Evolutionary conservation across 2,888 invertebrate genomes (phyloP).

Genomic region (Himalopsyche anomala): DNA sequence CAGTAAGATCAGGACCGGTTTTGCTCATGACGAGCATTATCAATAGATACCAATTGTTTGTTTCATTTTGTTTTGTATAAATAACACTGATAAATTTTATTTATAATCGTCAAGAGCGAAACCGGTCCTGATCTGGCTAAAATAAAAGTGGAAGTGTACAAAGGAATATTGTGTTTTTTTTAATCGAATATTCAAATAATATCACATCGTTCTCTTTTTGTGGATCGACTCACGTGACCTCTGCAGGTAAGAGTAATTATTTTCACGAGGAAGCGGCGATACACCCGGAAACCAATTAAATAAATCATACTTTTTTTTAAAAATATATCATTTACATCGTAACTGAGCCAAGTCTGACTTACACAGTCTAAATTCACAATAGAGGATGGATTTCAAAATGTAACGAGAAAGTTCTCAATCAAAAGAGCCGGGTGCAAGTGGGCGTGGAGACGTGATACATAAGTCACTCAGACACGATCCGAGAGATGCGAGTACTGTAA

Average conservation of each 20-base stretch:
- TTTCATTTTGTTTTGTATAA: no score
- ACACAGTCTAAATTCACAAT: neutral
- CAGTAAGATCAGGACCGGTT: no score
- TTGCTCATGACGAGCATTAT: no score
- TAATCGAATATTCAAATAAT: neutral
- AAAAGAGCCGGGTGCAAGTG: slow-evolving; percentile 13
- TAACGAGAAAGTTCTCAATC: slow-evolving; percentile 20
- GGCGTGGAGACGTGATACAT: slow-evolving; percentile 11
- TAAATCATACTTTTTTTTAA: neutral
- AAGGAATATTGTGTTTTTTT: no score
- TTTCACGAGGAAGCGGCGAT: slow-evolving; percentile 22
- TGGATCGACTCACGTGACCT: neutral
- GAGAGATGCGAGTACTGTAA: neutral
- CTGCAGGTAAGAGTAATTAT: neutral
- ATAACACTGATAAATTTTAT: no score
- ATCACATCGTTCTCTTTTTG: neutral
- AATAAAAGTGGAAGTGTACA: no score
- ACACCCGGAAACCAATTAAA: slow-evolving; percentile 26
- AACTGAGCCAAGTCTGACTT: neutral
- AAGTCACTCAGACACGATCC: neutral
- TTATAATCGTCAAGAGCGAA: no score
- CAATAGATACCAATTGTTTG: no score
- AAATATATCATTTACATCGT: neutral
- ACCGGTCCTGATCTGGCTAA: no score
- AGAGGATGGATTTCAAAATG: slow-evolving; percentile 6